Evolutionary conservation across 2,113 vertebrate species (phyloP).

Genomic region (Zootoca vivipara): DNA sequence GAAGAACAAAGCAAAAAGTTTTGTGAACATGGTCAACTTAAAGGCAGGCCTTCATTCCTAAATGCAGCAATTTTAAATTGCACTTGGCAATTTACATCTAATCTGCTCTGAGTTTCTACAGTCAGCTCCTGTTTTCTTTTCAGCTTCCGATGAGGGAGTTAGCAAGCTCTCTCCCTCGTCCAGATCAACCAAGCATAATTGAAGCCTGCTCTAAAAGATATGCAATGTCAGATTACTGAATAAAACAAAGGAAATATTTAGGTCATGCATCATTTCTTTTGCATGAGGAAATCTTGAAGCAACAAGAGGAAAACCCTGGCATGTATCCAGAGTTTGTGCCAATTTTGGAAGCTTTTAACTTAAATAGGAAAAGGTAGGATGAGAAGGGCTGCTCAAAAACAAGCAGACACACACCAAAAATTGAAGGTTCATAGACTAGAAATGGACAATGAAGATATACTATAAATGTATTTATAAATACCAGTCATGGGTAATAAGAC

Average conservation of each 20-base stretch:
- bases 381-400: background rate
- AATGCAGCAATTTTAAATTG: background rate
- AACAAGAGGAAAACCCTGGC: background rate
- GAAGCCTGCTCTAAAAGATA: background rate
- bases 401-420: background rate
- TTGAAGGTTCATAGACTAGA: background rate
- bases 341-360: background rate
- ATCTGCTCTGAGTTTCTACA: background rate
- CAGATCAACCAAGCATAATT: background rate
- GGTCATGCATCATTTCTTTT: background rate
- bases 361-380: background rate
- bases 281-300: background rate
- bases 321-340: background rate
- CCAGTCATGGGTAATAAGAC: too few species aligned
- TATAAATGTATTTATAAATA: background rate
- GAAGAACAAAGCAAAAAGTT: background rate
- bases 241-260: slow-evolving; percentile 26
- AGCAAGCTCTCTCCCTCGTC: background rate
- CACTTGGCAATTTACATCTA: background rate
- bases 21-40: background rate
- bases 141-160: background rate
- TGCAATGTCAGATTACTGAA: background rate
- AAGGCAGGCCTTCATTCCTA: background rate
- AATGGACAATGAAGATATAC: background rate
- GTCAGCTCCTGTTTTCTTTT: background rate